Conservation (phyloP, 2,888 invertebrate species). For the Neuroscelio doddi region DNA sequence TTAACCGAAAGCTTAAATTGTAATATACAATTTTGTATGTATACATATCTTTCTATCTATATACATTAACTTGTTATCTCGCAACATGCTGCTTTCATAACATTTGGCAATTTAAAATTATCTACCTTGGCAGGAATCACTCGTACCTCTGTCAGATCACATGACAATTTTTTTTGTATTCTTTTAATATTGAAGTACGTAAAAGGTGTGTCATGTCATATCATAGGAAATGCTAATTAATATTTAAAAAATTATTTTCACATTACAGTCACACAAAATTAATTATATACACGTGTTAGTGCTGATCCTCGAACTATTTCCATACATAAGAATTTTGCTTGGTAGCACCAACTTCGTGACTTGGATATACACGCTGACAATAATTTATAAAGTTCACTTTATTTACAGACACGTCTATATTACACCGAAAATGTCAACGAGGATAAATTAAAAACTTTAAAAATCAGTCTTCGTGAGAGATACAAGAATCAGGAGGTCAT, state of each 20-base stretch:
- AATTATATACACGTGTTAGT: slow-evolving; percentile 19
- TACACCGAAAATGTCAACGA: slow-evolving; percentile 29
- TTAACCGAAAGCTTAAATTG: slow-evolving; percentile 25
- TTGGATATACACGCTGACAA: slow-evolving; percentile 22
- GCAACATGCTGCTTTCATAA: slow-evolving; percentile 16
- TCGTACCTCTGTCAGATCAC: slow-evolving; percentile 30
- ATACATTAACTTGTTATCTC: slow-evolving; percentile 30
- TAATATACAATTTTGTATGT: slow-evolving; percentile 37
- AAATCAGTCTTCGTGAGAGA: slow-evolving; percentile 46
- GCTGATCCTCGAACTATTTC: slow-evolving; percentile 11
- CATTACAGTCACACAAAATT: slow-evolving; percentile 29
- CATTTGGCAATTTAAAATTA: slow-evolving; percentile 42
- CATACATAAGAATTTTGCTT: slow-evolving; percentile 30
- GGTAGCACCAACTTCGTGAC: slow-evolving; percentile 20
- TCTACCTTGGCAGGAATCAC: slow-evolving; percentile 48
- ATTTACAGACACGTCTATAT: slow-evolving; percentile 39
- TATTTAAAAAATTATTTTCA: slow-evolving; percentile 22
- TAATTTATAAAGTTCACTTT: slow-evolving; percentile 28
- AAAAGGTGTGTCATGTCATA: slow-evolving; percentile 17
- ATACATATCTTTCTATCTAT: slow-evolving; percentile 39
- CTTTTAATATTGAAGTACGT: slow-evolving; percentile 14
- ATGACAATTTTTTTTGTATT: slow-evolving; percentile 10
- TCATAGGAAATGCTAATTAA: slow-evolving; percentile 26
- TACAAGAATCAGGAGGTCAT: slow-evolving; percentile 30
- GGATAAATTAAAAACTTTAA: slow-evolving; percentile 22